Percentiles rank a stretch among this genome's conserved stretches.
Evolutionary conservation across 2,113 vertebrate species (phyloP).

Genomic region (Ciconia boyciana): DNA sequence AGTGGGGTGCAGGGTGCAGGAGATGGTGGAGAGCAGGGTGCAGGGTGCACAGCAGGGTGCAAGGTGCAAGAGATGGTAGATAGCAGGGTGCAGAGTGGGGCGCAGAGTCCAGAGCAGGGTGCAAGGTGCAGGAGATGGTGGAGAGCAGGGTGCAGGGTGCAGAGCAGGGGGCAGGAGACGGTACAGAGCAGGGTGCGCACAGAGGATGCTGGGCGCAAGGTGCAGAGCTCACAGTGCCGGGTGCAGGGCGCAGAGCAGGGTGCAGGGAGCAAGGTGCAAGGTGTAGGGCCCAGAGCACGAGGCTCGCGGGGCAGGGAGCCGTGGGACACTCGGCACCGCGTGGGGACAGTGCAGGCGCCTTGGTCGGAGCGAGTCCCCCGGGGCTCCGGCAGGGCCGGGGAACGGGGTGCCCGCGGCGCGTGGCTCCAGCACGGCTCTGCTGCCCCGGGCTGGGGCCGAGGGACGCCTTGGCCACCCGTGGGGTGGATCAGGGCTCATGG

Average conservation of each 20-base stretch:
- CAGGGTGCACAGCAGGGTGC: too few relatives aligned
- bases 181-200: not conserved
- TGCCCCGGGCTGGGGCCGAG: not conserved
- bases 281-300: not conserved
- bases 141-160: too few relatives aligned
- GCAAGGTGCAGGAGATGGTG: not conserved
- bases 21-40: too few relatives aligned
- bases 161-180: too few relatives aligned
- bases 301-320: not conserved
- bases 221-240: not conserved
- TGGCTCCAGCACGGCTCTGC: not conserved
- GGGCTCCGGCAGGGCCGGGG: fast-evolving
- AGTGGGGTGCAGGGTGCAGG: too few relatives aligned
- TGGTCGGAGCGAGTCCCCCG: fast-evolving
- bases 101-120: not conserved
- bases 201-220: not conserved
- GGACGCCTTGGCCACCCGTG: too few relatives aligned
- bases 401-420: fast-evolving
- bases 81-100: too few relatives aligned
- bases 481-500: not conserved
- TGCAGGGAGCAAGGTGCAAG: not conserved
- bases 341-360: too few relatives aligned
- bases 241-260: too few relatives aligned
- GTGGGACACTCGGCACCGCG: fast-evolving
- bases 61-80: too few relatives aligned